phyloP scores from a whole-genome alignment of 1,140 invertebrate genomes.

The Sinella curviseta region DNA sequence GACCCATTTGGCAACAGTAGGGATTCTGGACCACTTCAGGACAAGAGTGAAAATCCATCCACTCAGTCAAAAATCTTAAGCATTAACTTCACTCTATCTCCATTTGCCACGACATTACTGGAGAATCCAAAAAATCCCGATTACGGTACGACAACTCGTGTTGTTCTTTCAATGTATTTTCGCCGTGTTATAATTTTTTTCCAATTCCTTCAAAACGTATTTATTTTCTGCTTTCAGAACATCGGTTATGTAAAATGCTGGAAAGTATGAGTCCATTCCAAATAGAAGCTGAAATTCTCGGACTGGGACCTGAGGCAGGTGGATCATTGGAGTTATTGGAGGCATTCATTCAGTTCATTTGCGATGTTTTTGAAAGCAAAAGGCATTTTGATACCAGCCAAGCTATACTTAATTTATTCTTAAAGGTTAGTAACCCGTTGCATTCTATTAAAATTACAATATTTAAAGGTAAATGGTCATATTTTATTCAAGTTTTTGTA shows the following conservation, averaged over 20 bases:
- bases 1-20: constrained; percentile 53
- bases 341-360: constrained; percentile 77
- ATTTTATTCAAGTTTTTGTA: neutral
- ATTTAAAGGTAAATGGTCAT: no score
- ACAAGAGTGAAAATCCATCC: constrained; percentile 46
- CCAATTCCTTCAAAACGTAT: neutral
- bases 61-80: constrained; percentile 65
- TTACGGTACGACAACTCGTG: no score
- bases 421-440: constrained; percentile 69
- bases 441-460: no score
- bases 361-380: constrained; percentile 71
- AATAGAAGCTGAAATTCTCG: constrained; percentile 86
- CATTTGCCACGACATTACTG: neutral
- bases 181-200: neutral
- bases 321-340: constrained; percentile 69
- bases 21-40: constrained; percentile 57
- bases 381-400: constrained; percentile 88
- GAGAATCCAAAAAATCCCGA: neutral
- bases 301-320: constrained; percentile 70
- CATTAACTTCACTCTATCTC: constrained; percentile 24
- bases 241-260: constrained; percentile 68
- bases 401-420: constrained; percentile 85
- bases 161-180: neutral
- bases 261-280: constrained; percentile 79
- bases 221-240: constrained; percentile 48